Percentiles rank a stretch among this genome's conserved stretches.
These are phyloP conservation scores for Andrena praecox DNA, from an alignment of 2,888 invertebrate species.

Conservation along the genomic window DNA sequence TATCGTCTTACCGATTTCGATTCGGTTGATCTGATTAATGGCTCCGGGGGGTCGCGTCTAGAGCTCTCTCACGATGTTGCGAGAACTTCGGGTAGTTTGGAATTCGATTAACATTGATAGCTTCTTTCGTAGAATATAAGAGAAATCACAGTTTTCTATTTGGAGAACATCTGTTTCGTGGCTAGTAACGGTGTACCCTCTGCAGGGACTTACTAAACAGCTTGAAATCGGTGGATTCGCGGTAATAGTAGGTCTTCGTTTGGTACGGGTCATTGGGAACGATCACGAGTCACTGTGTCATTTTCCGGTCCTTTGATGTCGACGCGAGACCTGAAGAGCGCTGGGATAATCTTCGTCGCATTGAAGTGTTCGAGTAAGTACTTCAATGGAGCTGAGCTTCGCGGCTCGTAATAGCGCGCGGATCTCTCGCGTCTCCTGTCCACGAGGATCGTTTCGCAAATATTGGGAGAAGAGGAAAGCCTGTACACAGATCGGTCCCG, in stretches of 20 bases:
- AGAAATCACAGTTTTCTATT: too few species aligned
- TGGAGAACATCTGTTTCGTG: too few species aligned
- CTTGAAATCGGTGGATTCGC: slow-evolving; percentile 1
- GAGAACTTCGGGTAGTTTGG: too few species aligned
- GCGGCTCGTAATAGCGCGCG: not conserved
- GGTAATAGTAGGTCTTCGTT: slow-evolving; percentile 30
- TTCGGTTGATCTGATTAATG: too few species aligned
- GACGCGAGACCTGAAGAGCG: not conserved
- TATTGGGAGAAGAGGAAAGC: slow-evolving; percentile 4
- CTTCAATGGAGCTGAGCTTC: not conserved
- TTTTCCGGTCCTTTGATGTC: slow-evolving; percentile 12
- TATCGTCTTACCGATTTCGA: not conserved
- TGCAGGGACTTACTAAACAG: not conserved
- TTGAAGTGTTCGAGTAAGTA: not conserved
- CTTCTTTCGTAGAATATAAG: too few species aligned
- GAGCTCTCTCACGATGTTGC: too few species aligned
- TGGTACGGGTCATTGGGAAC: slow-evolving; percentile 31
- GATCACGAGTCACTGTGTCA: not conserved
- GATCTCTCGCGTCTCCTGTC: not conserved
- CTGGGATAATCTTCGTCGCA: not conserved
- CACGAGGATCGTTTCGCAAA: not conserved
- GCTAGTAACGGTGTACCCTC: not conserved
- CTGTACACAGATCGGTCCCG: not conserved
- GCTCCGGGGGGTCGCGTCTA: too few species aligned
- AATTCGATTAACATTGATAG: too few species aligned